These are phyloP conservation scores for Metellina segmentata DNA, from an alignment of 2,888 invertebrate genomes.

Conservation along the genomic window DNA sequence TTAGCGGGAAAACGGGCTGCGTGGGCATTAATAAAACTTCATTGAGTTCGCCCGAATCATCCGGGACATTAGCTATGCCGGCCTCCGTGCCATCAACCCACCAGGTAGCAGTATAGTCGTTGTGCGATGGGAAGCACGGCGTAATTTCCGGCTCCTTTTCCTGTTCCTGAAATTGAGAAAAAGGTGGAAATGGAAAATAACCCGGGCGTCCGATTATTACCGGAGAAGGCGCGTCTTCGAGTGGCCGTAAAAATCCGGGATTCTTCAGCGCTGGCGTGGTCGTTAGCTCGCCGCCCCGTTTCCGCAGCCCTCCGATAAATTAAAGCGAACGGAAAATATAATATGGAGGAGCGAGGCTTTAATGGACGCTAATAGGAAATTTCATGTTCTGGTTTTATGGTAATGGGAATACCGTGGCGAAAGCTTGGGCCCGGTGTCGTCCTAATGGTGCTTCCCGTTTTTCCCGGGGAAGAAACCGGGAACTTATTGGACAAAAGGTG, in stretches of 20 bases:
- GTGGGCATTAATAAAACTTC: constrained; percentile 59
- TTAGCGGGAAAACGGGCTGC: constrained; percentile 32
- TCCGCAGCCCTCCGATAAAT: constrained; percentile 47
- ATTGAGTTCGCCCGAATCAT: constrained; percentile 36
- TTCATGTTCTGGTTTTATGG: constrained; percentile 70
- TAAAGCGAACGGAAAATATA: constrained; percentile 74
- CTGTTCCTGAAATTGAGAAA: constrained; percentile 56
- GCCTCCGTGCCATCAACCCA: constrained; percentile 26
- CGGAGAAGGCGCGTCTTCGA: constrained; percentile 38
- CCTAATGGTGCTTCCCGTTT: constrained; percentile 41
- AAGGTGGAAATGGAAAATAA: constrained; percentile 68
- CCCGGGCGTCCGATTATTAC: constrained; percentile 65
- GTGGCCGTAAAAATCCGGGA: constrained; percentile 62
- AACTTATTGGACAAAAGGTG: constrained; percentile 34
- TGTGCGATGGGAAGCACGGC: background rate
- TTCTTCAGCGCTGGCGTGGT: constrained; percentile 35
- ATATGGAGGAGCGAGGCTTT: constrained; percentile 54
- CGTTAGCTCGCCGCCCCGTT: constrained; percentile 39
- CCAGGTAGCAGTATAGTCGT: constrained; percentile 8
- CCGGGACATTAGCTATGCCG: constrained; percentile 50
- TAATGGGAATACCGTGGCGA: constrained; percentile 51
- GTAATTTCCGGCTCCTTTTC: constrained; percentile 59
- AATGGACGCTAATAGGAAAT: constrained; percentile 74
- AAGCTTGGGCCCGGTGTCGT: background rate
- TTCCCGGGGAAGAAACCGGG: constrained; percentile 1